A percentile compares a stretch with the other conserved stretches of the same genome.
Evolutionary conservation across 2,797 vertebrate genomes (phyloP).

Genomic region (Heliangelus exortis): DNA sequence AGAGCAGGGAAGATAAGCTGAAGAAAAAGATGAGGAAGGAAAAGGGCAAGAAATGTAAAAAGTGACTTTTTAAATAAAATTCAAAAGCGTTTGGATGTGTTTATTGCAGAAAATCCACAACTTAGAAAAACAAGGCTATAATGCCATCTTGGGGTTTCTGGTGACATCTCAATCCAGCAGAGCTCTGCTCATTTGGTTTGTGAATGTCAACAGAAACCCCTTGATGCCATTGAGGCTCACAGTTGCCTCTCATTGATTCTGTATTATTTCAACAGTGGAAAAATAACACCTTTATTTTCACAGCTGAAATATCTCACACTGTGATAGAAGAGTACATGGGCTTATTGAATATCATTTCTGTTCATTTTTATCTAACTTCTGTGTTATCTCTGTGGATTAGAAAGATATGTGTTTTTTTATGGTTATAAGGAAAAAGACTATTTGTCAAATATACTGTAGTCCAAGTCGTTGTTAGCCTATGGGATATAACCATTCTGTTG

Average conservation of each 20-base stretch:
- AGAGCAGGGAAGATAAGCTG: background rate
- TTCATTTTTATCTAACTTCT: constrained; percentile 38
- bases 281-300: constrained; percentile 68
- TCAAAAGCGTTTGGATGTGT: background rate
- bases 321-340: constrained; percentile 58
- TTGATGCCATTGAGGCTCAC: constrained; percentile 19
- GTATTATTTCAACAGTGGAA: constrained; percentile 68
- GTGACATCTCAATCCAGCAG: constrained; percentile 70
- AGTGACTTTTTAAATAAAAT: background rate
- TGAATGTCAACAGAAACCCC: constrained; percentile 57
- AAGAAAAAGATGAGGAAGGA: background rate
- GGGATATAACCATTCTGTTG: background rate
- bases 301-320: constrained; percentile 49
- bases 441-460: background rate
- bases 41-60: background rate
- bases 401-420: background rate
- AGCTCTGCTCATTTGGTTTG: constrained; percentile 54
- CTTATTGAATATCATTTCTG: constrained; percentile 51
- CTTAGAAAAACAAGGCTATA: constrained; percentile 70
- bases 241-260: constrained; percentile 63
- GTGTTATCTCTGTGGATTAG: constrained; percentile 22
- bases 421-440: background rate
- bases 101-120: background rate
- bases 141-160: constrained; percentile 75
- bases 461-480: background rate